Conservation (phyloP, 2,888 invertebrate species). For the Priocnemis perturbator region DNA sequence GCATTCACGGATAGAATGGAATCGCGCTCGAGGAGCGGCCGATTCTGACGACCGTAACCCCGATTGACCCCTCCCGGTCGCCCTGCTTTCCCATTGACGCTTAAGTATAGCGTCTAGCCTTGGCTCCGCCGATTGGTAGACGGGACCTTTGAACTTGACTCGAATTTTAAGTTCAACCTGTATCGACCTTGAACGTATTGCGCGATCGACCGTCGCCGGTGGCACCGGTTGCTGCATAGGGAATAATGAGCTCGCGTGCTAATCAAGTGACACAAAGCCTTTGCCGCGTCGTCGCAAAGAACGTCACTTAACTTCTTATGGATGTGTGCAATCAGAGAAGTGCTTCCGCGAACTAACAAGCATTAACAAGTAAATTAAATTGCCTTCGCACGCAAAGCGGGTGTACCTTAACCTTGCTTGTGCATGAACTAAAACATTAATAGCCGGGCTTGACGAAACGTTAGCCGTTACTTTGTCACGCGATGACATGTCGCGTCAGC, state of each 20-base stretch:
- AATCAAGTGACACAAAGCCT: no score
- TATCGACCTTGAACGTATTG: slow-evolving; percentile 40
- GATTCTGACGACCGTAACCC: slow-evolving; percentile 43
- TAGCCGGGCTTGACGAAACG: no score
- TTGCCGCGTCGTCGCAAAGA: no score
- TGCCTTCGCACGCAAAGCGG: no score
- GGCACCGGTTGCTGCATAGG: background rate
- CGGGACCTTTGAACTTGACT: slow-evolving; percentile 41
- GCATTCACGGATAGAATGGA: slow-evolving; percentile 2
- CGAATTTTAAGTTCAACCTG: slow-evolving; percentile 29
- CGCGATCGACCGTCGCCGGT: slow-evolving; percentile 13
- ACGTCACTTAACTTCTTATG: no score
- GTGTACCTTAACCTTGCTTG: no score
- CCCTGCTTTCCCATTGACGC: slow-evolving; percentile 29
- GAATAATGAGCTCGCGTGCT: no score
- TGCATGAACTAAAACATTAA: no score
- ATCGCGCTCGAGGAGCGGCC: slow-evolving; percentile 17
- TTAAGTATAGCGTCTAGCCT: slow-evolving; percentile 40
- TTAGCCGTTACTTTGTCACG: background rate
- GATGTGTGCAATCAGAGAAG: no score
- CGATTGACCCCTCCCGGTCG: slow-evolving; percentile 20
- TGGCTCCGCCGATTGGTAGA: slow-evolving; percentile 30
- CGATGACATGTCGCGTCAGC: slow-evolving; percentile 3
- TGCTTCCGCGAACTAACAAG: no score
- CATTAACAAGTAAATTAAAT: no score